Evolutionary conservation across 2,888 invertebrate species (phyloP).

Genomic region (Elegia similella): DNA sequence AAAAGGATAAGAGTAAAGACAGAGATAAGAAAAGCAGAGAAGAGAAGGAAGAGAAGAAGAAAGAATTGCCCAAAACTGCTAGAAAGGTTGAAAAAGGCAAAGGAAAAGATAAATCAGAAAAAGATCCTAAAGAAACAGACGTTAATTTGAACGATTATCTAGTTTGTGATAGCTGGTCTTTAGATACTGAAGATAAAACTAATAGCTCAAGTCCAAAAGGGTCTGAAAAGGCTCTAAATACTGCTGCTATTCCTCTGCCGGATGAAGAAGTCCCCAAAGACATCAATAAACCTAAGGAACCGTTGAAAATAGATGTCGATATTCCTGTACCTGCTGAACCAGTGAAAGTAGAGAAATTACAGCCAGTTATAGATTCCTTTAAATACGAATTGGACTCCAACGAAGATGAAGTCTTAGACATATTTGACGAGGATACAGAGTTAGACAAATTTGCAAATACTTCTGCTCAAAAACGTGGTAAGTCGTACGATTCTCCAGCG

Average conservation of each 20-base stretch:
- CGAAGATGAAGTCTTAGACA: constrained; percentile 61
- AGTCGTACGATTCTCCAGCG: constrained; percentile 46
- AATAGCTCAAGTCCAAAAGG: constrained; percentile 49
- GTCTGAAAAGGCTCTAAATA: constrained; percentile 39
- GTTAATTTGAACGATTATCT: constrained; percentile 68
- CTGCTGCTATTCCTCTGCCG: constrained; percentile 24
- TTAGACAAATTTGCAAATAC: constrained; percentile 45
- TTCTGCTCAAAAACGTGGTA: constrained; percentile 32
- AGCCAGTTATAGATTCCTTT: constrained; percentile 68
- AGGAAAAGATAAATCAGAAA: constrained; percentile 21
- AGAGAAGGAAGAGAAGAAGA: constrained; percentile 31
- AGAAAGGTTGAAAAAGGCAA: constrained; percentile 25
- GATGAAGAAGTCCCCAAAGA: constrained; percentile 34
- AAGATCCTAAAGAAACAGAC: constrained; percentile 52
- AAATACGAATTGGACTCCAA: constrained; percentile 69
- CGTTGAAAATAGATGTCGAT: constrained; percentile 24
- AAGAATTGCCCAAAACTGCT: too few relatives aligned
- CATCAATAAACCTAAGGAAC: constrained; percentile 38
- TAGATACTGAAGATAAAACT: constrained; percentile 67
- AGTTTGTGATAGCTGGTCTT: constrained; percentile 75
- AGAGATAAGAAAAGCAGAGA: constrained; percentile 32
- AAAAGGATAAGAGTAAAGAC: constrained; percentile 34
- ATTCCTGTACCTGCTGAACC: constrained; percentile 10
- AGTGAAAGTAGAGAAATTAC: constrained; percentile 47
- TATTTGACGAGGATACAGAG: constrained; percentile 50